phyloP scores from a whole-genome alignment of 64 coral and sea anemone genomes.

The Astreopora myriophthalma region DNA sequence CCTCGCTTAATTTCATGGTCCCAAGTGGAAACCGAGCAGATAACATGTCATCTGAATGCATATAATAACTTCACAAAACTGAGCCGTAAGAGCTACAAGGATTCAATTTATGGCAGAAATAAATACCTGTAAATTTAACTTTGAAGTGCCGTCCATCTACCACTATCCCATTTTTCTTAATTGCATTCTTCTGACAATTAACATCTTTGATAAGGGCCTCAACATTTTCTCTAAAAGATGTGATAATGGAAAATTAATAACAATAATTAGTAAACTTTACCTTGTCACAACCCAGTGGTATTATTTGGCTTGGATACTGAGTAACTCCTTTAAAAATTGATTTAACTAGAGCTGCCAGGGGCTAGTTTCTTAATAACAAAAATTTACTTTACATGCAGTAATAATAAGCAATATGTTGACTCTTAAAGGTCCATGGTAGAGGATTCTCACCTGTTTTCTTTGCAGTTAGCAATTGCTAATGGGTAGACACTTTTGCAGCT shows the following conservation, averaged over 20 bases:
- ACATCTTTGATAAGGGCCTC: constrained; percentile 36
- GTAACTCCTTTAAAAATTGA: too few relatives aligned
- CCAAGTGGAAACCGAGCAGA: too few relatives aligned
- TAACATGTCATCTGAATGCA: too few relatives aligned
- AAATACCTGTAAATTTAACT: constrained; percentile 60
- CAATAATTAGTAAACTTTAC: neutral
- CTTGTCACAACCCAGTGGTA: neutral
- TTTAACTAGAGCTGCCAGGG: too few relatives aligned
- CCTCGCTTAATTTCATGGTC: too few relatives aligned
- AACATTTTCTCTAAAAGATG: constrained; percentile 31
- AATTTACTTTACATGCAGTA: neutral
- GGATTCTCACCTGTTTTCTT: constrained; percentile 16
- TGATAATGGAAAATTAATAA: neutral
- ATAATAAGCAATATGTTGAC: neutral
- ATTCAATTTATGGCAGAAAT: neutral
- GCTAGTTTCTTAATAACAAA: neutral
- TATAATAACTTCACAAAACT: too few relatives aligned
- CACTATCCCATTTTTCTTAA: constrained; percentile 26
- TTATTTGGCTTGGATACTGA: neutral
- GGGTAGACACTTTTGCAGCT: constrained; percentile 51
- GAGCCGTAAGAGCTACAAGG: too few relatives aligned
- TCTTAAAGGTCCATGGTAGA: too few relatives aligned
- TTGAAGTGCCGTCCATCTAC: constrained; percentile 35
- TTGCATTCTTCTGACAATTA: constrained; percentile 11
- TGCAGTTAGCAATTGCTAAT: neutral